Evolutionary conservation across 2,797 vertebrate species (phyloP), one percentile per base, ranked within the genome.

Genomic region (Cynodonichthys magdalenae): DNA sequence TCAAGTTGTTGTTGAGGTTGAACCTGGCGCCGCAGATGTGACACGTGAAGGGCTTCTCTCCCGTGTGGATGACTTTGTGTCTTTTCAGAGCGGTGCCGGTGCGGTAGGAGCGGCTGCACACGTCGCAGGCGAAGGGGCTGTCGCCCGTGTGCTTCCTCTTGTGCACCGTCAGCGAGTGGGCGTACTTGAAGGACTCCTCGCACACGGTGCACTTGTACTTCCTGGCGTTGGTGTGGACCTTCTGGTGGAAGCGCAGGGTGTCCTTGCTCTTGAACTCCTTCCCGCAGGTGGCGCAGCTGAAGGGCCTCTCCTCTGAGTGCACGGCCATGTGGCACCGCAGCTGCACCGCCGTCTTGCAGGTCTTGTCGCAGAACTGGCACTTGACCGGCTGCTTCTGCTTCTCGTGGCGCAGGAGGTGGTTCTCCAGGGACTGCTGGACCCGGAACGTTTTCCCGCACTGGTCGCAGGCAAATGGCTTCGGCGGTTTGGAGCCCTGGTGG

Each of bases 221-320:
- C 3, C 71, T 89, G 60, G 79, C 10, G 42, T 50, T 83, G 0
- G 92, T 91, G 77, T 94, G 93, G 11, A 93, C 87, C 57, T 87
- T 89, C 78, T 91, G 87, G 31, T 93, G 93, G 64, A 89, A 91
- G 58, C 89, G 87, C 0, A 93, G 84, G 0, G 92, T 92, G 75
- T 90, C 86, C 52, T 90, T 90, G 8, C 91, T 92, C 71, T 90
- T 89, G 65, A 94, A 94, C 55, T 86, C 87, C 80, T 93, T 94
- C 24, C 89, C 90, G 2, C 93, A 94, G 0, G 90, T 89, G 0
- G 77, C 77, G 1, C 93, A 94, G 73, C 79, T 89, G 72, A 87
- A 94, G 0, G 90, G 90, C 0, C 89, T 62, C 10, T 90, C 86
- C 0, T 90, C 92, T 0, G 90, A 90, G 79, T 93, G 92, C 1